Evolutionary conservation across 2,888 invertebrate genomes (phyloP), one percentile per base, ranked within the genome.

Genomic region (Lobophora halterata): DNA sequence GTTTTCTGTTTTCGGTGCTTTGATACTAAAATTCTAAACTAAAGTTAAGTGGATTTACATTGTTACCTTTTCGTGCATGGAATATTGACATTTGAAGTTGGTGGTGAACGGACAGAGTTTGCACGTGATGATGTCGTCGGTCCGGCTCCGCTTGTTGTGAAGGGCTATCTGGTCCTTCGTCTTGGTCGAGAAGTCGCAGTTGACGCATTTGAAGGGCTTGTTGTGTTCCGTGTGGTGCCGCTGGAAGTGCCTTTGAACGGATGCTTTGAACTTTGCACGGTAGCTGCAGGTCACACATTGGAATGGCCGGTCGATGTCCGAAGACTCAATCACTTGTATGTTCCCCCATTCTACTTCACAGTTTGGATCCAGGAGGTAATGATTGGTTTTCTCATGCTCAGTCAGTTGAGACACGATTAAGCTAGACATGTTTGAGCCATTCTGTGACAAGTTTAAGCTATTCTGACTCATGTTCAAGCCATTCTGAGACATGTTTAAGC

Each of bases 151-250:
- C 41, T 78, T 79, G n/a, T 70, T 77, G 25, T 82, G 82, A 5
- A 81, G 44, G 0, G 71, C 51, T 3, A 81, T 78, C 20, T 79
- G 76, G 6, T 83, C 82, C 49, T 78, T 77, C 0, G 81, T 82
- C 59, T 81, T 81, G 0, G 81, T 79, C 0, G 73, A 66, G 19
- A 80, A 82, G 12, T 75, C 76, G 27, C 82, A 83, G 23, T 79
- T 76, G 0, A 63, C 32, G 25, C 82, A 83, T 35, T 74, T 74
- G 36, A 71, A 83, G 0, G 82, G 82, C 2, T 71, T 46, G 8
- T 66, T 67, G 0, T 70, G 49, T 0, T 70, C 71, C 0, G 79
- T 79, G 42, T 83, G 82, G 9, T 68, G 74, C 2, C 82, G 45
- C 42, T 79, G 81, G 6, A 62, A 82, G 32, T 83, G 82, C 0